Evolutionary conservation across 2,888 invertebrate genomes (phyloP), one percentile per base, ranked within the genome.

Genomic region (Brachyptera risi): DNA sequence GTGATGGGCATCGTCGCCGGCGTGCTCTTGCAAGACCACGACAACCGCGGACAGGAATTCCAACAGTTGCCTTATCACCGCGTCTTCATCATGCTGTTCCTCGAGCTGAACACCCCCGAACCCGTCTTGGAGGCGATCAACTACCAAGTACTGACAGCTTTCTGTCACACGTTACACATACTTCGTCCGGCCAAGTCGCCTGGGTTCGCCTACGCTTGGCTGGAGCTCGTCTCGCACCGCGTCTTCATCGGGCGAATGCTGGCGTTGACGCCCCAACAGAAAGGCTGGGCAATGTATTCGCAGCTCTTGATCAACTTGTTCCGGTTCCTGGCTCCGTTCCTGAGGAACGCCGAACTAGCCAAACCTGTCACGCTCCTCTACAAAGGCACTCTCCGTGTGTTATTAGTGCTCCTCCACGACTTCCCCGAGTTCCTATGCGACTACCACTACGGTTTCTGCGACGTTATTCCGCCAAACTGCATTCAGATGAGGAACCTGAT

Each of bases 401-500:
- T 99, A 56, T 80, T 99, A 38, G 96, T 99, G 0, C 79, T 99
- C 27, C 81, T 99, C 11, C 99, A 99, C 73, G 99, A 99, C 75
- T 99, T 99, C 75, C 99, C 99, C 0, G 99, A 99, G 78, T 96
- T 99, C 75, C 82, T 99, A 56, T 98, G 98, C 76, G 99, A 99
- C 74, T 98, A 97, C 76, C 97, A 99, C 75, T 98, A 98, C 75
- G 93, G 94, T 47, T 96, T 99, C 78, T 98, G 99, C 75, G 99
- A 99, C 76, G 96, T 95, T 64, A 98, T 99, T 69, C 98, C 99
- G 50, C 95, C 98, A 2, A 99, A 99, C 75, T 99, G 99, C 77
- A 96, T 99, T 68, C 69, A 93, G 76, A 95, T 99, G 94, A 83
- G 99, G 56, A 99, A 99, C 74, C 81, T 99, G 60, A 96, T 99